phyloP scores from a whole-genome alignment of 2,113 vertebrate genomes.

The Haemorhous mexicanus region DNA sequence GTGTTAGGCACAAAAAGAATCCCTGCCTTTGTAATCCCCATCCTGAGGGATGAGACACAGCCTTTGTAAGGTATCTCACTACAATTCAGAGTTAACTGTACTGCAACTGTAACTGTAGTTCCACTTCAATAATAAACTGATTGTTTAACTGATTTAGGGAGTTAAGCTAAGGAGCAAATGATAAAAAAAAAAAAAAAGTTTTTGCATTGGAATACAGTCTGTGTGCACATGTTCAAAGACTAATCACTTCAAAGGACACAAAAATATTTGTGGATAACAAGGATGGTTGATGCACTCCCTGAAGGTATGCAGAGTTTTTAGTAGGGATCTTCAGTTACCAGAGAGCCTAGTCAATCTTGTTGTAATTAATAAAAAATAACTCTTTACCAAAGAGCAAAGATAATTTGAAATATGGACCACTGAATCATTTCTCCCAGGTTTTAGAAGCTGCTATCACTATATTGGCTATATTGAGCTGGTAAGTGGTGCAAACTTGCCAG shows the following conservation, averaged over 20 bases:
- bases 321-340: neutral
- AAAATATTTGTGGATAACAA: neutral
- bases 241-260: neutral
- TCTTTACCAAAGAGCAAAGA: neutral
- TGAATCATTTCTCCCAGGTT: neutral
- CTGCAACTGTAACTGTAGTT: neutral
- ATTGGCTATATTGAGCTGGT: neutral
- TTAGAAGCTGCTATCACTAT: neutral
- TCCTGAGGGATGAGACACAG: neutral
- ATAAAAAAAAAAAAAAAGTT: neutral
- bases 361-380: neutral
- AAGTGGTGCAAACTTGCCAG: neutral
- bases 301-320: neutral
- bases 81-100: neutral
- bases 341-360: neutral
- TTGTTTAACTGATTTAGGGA: neutral
- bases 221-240: neutral
- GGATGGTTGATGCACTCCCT: neutral
- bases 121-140: neutral
- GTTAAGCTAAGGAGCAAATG: neutral
- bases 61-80: neutral
- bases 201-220: neutral
- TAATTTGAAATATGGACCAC: neutral
- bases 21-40: neutral
- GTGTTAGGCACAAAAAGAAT: neutral